Evolutionary conservation across 2,888 invertebrate species (phyloP).

Genomic region (Melinaea marsaeus): DNA sequence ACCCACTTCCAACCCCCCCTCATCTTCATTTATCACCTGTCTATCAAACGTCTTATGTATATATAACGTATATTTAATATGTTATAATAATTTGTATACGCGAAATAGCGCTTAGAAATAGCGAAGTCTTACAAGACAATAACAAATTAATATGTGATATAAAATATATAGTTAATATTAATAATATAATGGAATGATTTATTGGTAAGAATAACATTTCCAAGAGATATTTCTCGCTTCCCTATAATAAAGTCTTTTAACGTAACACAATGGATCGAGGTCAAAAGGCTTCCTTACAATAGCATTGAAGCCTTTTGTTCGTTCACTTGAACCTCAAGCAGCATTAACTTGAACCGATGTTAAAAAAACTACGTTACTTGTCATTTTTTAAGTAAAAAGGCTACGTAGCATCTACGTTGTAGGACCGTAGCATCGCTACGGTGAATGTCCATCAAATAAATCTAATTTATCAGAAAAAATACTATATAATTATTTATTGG

Average conservation of each 20-base stretch:
- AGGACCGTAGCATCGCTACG: constrained; percentile 2
- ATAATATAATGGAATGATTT: constrained; percentile 5
- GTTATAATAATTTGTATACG: not conserved
- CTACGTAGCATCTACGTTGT: constrained; percentile 27
- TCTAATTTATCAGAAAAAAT: too few relatives aligned
- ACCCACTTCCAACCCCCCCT: constrained; percentile 22
- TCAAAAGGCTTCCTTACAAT: constrained; percentile 43
- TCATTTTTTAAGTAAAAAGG: constrained; percentile 20
- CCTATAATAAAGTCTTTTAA: constrained; percentile 34
- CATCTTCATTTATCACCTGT: constrained; percentile 38
- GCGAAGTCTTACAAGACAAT: not conserved
- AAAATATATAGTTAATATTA: not conserved
- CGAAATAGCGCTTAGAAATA: not conserved
- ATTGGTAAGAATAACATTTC: constrained; percentile 27
- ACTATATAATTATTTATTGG: too few relatives aligned
- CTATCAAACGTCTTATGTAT: constrained; percentile 43
- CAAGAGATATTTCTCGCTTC: constrained; percentile 31
- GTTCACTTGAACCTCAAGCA: constrained; percentile 36
- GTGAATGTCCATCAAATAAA: not conserved
- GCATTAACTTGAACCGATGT: constrained; percentile 37
- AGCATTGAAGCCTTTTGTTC: constrained; percentile 39
- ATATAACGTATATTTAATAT: constrained; percentile 6
- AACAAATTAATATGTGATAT: not conserved
- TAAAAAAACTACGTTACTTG: constrained; percentile 35
- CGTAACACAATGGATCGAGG: constrained; percentile 39